phyloP scores from a whole-genome alignment of 2,797 vertebrate species.

The Poeciliopsis turneri region DNA sequence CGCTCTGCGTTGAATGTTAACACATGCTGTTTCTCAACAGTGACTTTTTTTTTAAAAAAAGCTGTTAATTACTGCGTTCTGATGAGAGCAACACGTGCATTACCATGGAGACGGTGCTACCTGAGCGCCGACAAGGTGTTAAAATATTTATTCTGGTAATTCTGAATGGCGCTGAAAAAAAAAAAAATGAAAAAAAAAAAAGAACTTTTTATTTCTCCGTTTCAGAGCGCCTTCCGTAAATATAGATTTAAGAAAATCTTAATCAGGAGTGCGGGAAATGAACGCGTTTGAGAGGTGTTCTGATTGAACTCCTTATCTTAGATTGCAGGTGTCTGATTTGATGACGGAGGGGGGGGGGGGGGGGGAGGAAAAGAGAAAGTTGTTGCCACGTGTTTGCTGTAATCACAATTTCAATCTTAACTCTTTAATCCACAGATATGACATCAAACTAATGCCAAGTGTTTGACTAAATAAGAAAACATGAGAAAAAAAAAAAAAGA shows the following conservation, averaged over 20 bases:
- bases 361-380: constrained; percentile 20
- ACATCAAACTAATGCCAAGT: constrained; percentile 65
- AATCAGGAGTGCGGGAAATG: constrained; percentile 46
- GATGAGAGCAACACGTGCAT: constrained; percentile 34
- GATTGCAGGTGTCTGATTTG: constrained; percentile 77
- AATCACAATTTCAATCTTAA: constrained; percentile 68
- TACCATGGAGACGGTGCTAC: constrained; percentile 49
- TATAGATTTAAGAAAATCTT: constrained; percentile 6
- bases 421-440: constrained; percentile 69
- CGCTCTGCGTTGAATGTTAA: constrained; percentile 10
- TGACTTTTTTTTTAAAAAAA: neutral
- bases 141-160: constrained; percentile 19
- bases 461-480: constrained; percentile 46
- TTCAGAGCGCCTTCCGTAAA: constrained; percentile 30
- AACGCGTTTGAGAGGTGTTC: constrained; percentile 32
- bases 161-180: neutral
- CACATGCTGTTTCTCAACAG: neutral
- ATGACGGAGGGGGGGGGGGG: constrained; percentile 22
- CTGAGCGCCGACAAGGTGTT: constrained; percentile 9
- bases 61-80: constrained; percentile 32
- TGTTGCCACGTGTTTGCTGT: constrained; percentile 49
- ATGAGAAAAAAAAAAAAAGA: constrained; percentile 5
- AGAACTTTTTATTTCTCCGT: constrained; percentile 14
- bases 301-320: constrained; percentile 76
- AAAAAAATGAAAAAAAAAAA: neutral